phyloP scores from a whole-genome alignment of 2,113 vertebrate species.

The Phocoena phocoena region DNA sequence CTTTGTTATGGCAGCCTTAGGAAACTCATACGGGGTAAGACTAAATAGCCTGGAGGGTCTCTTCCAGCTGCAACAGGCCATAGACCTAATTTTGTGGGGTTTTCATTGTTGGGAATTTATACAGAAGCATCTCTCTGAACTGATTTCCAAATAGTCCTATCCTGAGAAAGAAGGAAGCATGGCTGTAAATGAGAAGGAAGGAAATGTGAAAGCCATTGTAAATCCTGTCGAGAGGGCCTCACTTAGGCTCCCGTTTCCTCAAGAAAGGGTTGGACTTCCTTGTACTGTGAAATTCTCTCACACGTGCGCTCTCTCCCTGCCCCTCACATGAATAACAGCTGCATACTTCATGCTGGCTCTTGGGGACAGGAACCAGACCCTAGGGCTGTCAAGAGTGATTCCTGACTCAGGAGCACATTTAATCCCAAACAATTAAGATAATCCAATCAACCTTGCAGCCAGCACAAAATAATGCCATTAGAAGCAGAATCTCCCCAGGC shows the following conservation, averaged over 20 bases:
- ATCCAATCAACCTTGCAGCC: background rate
- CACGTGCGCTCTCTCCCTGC: fast-evolving
- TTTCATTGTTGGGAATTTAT: background rate
- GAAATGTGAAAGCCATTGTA: background rate
- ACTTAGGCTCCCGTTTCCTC: background rate
- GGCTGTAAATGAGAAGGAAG: background rate
- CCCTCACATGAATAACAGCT: background rate
- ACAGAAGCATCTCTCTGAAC: background rate
- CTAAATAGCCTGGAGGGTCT: no score
- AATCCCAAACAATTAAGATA: constrained; percentile 20
- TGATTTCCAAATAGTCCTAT: background rate
- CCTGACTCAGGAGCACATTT: background rate
- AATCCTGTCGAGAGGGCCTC: background rate
- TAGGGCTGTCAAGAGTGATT: background rate
- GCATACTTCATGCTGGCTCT: background rate
- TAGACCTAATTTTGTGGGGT: background rate
- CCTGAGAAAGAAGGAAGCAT: background rate
- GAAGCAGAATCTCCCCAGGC: background rate
- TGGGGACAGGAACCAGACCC: background rate
- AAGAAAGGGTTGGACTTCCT: background rate
- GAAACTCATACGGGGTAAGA: background rate
- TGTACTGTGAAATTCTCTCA: background rate
- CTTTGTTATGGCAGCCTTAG: background rate
- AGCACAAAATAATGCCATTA: background rate
- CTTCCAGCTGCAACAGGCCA: background rate